Evolutionary conservation across 2,113 vertebrate genomes (phyloP), one percentile per base, ranked within the genome.

Genomic region (Brienomyrus longianalis): DNA sequence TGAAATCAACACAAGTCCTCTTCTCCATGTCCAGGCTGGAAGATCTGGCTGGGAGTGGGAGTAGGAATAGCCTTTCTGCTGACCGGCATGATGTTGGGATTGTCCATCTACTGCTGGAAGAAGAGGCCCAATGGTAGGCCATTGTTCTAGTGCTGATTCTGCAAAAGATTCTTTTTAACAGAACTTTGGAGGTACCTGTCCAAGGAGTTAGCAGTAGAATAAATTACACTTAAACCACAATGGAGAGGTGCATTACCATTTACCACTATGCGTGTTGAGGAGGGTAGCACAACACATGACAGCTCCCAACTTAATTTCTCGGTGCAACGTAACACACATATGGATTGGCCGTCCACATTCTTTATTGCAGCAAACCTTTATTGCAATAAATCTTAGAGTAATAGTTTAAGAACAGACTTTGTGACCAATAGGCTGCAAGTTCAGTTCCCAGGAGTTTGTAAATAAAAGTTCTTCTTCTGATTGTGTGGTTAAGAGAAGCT

Each of bases 91-190:
- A 10, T 91, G 27, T 2, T 93, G 31, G 0, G 80, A 2, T 15
- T 83, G 3, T 92, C 66, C 17, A 3, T 90, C 4, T 10, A 86
- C 1, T 8, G 89, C 62, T 93, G 85, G 47, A 88, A 45, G 83
- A 89, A 8, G 1, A 88, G 52, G 11, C 86, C 19, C 9, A 90
- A 11, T 93, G 95, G 94, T 95, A 94, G 1, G 23, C 23, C n/a
- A 50, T 0, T 39, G 70, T 77, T 77, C 70, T 35, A 77, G 13
- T 77, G n/a, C 70, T 74, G 70, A 74, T 77, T 77, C 31, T 35
- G 70, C 13, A 35, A 35, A 74, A 4, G 31, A 35, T n/a, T 74
- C 7, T 74, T 74, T 3, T 5, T 74, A 77, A 77, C 13, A 39
- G 70, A 39, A 77, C 1, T 13, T 35, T 39, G 10, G 31, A 39